Conservation (phyloP, 2,113 vertebrate species). For the Crotophaga sulcirostris region DNA sequence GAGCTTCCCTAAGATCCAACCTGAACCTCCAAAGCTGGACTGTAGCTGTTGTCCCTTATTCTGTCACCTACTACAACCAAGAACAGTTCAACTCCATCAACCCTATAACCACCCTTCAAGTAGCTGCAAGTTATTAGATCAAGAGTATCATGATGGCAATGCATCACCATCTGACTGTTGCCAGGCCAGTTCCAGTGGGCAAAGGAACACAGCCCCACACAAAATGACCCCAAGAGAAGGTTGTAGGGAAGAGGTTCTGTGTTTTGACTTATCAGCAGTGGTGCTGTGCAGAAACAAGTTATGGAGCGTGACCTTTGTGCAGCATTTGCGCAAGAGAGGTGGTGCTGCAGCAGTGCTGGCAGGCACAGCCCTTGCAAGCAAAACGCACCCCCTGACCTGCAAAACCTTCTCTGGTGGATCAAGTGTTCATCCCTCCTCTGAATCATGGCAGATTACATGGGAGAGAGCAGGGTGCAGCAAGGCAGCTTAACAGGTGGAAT, state of each 20-base stretch:
- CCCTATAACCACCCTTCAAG: background rate
- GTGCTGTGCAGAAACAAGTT: background rate
- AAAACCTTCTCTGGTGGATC: background rate
- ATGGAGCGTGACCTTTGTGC: background rate
- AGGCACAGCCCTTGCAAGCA: background rate
- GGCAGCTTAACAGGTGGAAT: background rate
- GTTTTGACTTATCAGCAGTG: conserved; percentile 14
- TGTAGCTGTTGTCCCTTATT: background rate
- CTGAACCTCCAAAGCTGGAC: background rate
- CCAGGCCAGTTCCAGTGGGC: background rate
- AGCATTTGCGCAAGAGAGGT: conserved; percentile 32
- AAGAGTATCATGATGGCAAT: background rate
- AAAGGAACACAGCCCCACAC: background rate
- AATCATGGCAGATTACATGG: background rate
- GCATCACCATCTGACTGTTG: background rate
- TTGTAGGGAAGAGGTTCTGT: background rate
- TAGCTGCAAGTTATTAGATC: background rate
- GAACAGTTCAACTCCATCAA: background rate
- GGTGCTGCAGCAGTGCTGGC: background rate
- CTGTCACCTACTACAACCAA: background rate
- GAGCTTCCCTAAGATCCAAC: background rate
- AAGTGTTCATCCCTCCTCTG: background rate
- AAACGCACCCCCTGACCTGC: conserved; percentile 7
- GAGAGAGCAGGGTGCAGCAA: background rate
- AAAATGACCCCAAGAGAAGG: background rate